Base-by-base conservation (phyloP, 1,140 invertebrate species). In the Ctenoplectra terminalis region DNA sequence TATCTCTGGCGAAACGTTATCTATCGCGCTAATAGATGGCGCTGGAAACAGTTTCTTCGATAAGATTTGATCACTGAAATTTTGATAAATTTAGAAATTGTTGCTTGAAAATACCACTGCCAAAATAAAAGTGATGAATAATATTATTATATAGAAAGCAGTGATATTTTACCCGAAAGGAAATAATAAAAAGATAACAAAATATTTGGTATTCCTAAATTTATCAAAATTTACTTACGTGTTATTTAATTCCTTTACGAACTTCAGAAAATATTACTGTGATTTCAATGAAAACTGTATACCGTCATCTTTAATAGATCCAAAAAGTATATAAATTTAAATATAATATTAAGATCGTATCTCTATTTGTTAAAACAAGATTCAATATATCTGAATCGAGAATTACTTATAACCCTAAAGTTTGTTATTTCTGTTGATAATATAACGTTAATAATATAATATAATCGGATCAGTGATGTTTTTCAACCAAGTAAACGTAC, bases 41-140 rank as follows among this genome's bases (percentile, higher is more conserved):
- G 34, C 37, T 58, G 9, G 13, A 23, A 20, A 43, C 15, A 2
- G 1, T 56, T n/a, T 26, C 4, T 20, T 8, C 29, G 8, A 13
- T 11, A 54, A 43, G 31, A 31, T 50, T 34, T 37, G 3, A 0
- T 54, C 8, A 71, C n/a, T 34, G 13, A 26, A 71, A 37, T 40
- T 37, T 71, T 71, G 17, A 37, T 54, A 23, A 64, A 64, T 64
- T n/a, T 48, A 61, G 58, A n/a, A 61, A 13, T 29, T n/a, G 20
- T 26, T 20, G 5, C 29, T 1, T 23, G 2, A 43, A 72, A 74
- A 26, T 4, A 11, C 23, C 31, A 61, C 58, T 74, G 43, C 29
- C 31, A 74, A 48, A 48, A 46, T 23, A 13, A 34, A 23, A 8
- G 26, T 17, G 11, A n/a, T 20, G 17, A 29, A 31, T 52, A 31